Percentiles rank a stretch among this genome's conserved stretches.
Evolutionary conservation across 2,797 vertebrate species (phyloP).

Genomic region (Enteromius mattozi): DNA sequence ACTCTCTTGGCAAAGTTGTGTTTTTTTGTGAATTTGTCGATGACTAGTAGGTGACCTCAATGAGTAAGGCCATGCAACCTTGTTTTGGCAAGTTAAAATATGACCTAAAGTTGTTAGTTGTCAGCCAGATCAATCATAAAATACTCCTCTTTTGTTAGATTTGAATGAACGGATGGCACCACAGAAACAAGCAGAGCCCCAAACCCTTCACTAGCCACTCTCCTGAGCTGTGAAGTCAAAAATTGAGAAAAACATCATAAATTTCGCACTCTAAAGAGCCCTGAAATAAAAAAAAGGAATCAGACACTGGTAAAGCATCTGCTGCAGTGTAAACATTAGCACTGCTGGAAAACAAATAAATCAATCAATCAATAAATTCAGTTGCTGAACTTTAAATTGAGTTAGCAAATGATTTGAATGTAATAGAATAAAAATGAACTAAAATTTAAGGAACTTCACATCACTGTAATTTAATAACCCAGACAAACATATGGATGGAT

Average conservation of each 20-base stretch:
- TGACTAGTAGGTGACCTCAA: slow-evolving; percentile 14
- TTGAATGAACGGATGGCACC: background rate
- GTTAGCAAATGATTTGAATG: too few relatives aligned
- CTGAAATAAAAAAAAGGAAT: background rate
- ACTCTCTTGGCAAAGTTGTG: slow-evolving; percentile 5
- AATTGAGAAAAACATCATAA: background rate
- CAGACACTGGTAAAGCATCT: background rate
- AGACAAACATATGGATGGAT: too few relatives aligned
- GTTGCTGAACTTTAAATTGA: too few relatives aligned
- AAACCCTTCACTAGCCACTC: background rate
- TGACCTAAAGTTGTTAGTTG: background rate
- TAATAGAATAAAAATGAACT: too few relatives aligned
- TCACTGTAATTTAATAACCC: too few relatives aligned
- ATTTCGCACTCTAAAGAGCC: background rate
- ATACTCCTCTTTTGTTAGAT: background rate
- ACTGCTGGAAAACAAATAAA: background rate
- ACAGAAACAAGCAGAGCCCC: background rate
- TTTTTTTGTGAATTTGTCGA: slow-evolving; percentile 24
- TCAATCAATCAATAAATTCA: too few relatives aligned
- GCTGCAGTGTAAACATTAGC: too few relatives aligned
- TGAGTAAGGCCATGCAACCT: slow-evolving; percentile 23
- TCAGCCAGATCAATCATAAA: background rate
- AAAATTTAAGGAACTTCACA: too few relatives aligned
- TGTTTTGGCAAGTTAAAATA: slow-evolving; percentile 12
- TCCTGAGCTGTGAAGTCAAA: background rate